Evolutionary conservation across 2,888 invertebrate genomes (phyloP).

Genomic region (Pocota personata): DNA sequence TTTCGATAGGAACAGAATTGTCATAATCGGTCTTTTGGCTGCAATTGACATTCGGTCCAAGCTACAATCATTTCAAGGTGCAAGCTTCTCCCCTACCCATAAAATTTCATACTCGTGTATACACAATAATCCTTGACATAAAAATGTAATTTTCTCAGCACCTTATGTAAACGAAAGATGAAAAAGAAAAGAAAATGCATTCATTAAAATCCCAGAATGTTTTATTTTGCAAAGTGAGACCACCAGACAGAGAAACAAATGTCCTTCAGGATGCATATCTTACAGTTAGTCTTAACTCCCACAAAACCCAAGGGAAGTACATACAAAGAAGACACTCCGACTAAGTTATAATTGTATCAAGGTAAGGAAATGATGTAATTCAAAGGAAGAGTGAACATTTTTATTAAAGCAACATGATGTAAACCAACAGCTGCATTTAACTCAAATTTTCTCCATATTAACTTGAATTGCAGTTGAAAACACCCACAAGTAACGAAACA

Average conservation of each 20-base stretch:
- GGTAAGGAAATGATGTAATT: background rate
- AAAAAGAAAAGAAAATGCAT: background rate
- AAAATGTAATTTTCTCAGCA: too few species aligned
- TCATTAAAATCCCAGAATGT: too few species aligned
- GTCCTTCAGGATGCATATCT: background rate
- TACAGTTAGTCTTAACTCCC: background rate
- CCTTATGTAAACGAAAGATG: background rate
- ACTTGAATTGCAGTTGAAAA: slow-evolving; percentile 11
- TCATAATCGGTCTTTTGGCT: too few species aligned
- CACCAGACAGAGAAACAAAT: background rate
- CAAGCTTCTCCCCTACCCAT: too few species aligned
- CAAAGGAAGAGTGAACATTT: background rate
- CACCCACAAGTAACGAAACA: background rate
- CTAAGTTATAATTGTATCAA: background rate
- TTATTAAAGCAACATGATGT: background rate
- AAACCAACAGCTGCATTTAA: slow-evolving; percentile 2
- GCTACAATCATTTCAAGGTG: too few species aligned
- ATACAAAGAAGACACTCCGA: background rate
- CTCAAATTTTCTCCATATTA: background rate
- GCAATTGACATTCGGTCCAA: too few species aligned
- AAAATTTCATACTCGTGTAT: too few species aligned
- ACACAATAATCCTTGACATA: too few species aligned
- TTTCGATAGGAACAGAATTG: too few species aligned
- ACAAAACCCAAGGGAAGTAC: background rate
- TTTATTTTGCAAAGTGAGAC: background rate